Conservation (phyloP, 2,797 vertebrate genomes). For the Columba guinea region DNA sequence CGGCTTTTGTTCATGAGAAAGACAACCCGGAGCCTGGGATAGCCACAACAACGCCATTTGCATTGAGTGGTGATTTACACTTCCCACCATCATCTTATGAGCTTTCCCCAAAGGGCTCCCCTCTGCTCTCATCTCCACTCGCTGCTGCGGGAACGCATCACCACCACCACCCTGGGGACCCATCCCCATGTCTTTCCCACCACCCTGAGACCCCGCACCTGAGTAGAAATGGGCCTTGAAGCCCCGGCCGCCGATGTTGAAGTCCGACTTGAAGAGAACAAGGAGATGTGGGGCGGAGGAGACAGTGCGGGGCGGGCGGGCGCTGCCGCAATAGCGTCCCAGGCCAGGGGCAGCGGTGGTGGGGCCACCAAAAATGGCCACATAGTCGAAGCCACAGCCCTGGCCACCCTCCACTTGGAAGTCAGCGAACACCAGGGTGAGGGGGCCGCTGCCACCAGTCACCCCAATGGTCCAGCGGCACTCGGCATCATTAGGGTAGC, state of each 20-base stretch:
- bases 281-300: constrained; percentile 87
- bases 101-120: not conserved
- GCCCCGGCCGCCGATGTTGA: constrained; percentile 94
- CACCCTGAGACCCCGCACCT: constrained; percentile 69
- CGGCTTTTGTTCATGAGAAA: not conserved
- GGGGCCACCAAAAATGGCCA: constrained; percentile 90
- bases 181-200: not conserved
- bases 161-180: not conserved
- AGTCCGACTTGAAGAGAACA: constrained; percentile 94
- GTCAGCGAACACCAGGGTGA: constrained; percentile 91
- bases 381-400: constrained; percentile 92
- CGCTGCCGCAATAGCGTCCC: constrained; percentile 87
- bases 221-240: constrained; percentile 96
- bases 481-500: constrained; percentile 92
- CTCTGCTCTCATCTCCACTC: rapidly evolving
- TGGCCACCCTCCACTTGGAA: constrained; percentile 94
- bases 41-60: not conserved
- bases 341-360: constrained; percentile 77
- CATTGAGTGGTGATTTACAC: not conserved
- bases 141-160: not conserved
- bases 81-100: not conserved
- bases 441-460: constrained; percentile 60
- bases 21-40: not conserved
- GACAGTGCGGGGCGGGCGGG: constrained; percentile 80
- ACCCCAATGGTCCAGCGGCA: constrained; percentile 91